Evolutionary conservation across 2,888 invertebrate genomes (phyloP), one percentile per base, ranked within the genome.

Genomic region (Apomyelois bistriatella): DNA sequence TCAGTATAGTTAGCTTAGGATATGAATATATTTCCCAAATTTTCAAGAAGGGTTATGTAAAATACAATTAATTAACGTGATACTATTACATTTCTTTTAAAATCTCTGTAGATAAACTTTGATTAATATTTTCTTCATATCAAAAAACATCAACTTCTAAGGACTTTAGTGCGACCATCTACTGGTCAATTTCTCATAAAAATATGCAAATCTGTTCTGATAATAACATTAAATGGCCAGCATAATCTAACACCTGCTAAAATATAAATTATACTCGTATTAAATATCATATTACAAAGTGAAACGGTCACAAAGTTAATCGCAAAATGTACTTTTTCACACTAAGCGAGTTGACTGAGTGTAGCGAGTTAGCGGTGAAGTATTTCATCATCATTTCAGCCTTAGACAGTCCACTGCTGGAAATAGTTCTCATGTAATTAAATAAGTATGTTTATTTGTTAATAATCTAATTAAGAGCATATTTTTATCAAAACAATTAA

Each of bases 271-370:
- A 32, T 22, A 22, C 36, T 37, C n/a, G 13, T 38, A 38, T 28
- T 38, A 38, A 32, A 10, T 46, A 46, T 49, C 48, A 38, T 38
- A 38, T 43, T 53, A 41, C 50, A 49, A 53, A 40, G 53, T 53
- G 51, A 55, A 50, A 53, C 51, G 41, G 41, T 38, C 48, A 42
- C 28, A 9, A 22, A 46, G 52, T 36, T 30, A n/a, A 28, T 28
- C 13, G 22, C 30, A n/a, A n/a, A n/a, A 30, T 46, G 7, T 32
- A 3, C 7, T 32, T 6, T 5, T 32, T 46, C 46, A 46, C 32
- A 46, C 13, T 32, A 9, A 16, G 15, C 15, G 7, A 46, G 46
- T 16, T 46, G 1, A 22, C 10, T 30, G 8, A 3, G 7, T 0
- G 9, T 13, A 43, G 30, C 30, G 1, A 3, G 5, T 22, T 22